Conservation (phyloP, 1,140 invertebrate species). For the Lasioglossum baleicum region DNA sequence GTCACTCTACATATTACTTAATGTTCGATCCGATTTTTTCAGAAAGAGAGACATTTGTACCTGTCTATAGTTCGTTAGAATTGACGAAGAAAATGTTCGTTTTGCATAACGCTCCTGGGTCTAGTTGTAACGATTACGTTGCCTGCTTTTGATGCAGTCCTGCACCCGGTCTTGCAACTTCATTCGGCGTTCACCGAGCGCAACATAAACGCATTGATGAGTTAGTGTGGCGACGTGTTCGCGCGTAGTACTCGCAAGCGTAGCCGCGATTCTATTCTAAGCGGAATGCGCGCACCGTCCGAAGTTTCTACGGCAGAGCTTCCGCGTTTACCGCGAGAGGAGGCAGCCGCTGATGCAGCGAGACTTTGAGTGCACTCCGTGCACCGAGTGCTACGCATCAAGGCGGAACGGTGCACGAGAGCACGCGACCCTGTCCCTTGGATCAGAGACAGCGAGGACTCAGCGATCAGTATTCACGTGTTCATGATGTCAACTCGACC, state of each 20-base stretch:
- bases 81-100: no score
- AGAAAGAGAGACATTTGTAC: no score
- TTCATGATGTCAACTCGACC: not conserved
- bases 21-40: no score
- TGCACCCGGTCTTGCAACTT: not conserved
- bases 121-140: no score
- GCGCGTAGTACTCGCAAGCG: not conserved
- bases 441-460: not conserved
- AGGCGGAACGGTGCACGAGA: slow-evolving; percentile 5
- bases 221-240: not conserved
- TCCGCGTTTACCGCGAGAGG: slow-evolving; percentile 31
- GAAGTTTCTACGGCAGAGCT: slow-evolving; percentile 4
- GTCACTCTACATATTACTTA: no score
- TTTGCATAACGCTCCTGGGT: no score
- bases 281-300: slow-evolving; percentile 29
- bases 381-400: slow-evolving; percentile 23
- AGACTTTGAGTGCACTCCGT: slow-evolving; percentile 42
- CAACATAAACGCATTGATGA: not conserved
- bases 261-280: slow-evolving; percentile 28
- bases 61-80: no score
- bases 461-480: not conserved
- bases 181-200: not conserved
- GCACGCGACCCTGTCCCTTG: slow-evolving; percentile 3
- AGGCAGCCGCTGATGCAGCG: slow-evolving; percentile 6
- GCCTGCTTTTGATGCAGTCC: no score